phyloP scores from a whole-genome alignment of 2,888 invertebrate genomes.

The Drosophila acutilabella region DNA sequence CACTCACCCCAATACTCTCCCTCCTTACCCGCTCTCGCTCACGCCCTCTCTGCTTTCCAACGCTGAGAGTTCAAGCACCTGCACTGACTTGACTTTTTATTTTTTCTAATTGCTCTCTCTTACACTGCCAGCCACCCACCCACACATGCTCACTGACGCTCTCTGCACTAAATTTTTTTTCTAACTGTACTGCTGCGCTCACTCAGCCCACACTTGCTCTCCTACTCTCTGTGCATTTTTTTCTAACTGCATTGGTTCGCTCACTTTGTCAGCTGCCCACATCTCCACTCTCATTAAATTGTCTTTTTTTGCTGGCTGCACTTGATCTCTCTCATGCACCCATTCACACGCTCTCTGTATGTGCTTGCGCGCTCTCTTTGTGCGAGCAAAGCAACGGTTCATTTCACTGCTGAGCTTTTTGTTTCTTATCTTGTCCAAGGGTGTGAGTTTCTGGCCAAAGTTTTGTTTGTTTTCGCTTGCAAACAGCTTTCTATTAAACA shows the following conservation, averaged over 20 bases:
- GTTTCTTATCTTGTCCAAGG: slow-evolving; percentile 5
- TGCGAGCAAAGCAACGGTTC: slow-evolving; percentile 44
- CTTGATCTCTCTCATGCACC: neutral
- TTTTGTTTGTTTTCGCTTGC: slow-evolving; percentile 27
- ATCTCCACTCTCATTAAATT: too few relatives aligned
- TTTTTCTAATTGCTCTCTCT: slow-evolving; percentile 27
- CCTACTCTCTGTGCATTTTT: too few relatives aligned
- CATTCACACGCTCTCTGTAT: neutral
- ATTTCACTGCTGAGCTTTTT: slow-evolving; percentile 67
- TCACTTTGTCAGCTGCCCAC: too few relatives aligned
- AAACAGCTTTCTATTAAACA: too few relatives aligned
- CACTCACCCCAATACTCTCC: neutral
- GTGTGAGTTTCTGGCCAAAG: slow-evolving; percentile 30
- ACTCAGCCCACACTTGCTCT: too few relatives aligned
- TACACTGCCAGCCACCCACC: neutral
- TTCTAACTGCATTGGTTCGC: too few relatives aligned
- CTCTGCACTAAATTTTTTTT: neutral
- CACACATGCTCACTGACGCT: neutral
- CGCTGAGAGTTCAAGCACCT: slow-evolving; percentile 58
- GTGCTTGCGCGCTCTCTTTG: slow-evolving; percentile 9
- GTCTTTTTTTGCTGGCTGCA: too few relatives aligned
- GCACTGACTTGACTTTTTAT: slow-evolving; percentile 25
- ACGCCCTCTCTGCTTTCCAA: neutral
- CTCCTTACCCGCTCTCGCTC: neutral
- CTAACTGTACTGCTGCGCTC: too few relatives aligned